Conservation (phyloP, 2,888 invertebrate genomes). For the Aproaerema taeniolella region DNA sequence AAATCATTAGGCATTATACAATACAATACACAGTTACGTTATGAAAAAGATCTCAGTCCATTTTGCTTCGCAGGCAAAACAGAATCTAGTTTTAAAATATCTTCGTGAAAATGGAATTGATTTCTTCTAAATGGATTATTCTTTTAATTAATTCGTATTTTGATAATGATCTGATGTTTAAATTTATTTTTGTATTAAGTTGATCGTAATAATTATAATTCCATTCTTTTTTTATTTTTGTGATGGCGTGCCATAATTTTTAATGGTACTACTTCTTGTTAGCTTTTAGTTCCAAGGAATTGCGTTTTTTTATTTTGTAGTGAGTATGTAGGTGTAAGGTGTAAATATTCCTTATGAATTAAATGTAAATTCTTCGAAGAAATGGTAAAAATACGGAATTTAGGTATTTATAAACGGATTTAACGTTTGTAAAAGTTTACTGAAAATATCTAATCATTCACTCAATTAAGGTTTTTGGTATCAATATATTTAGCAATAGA, state of each 20-base stretch:
- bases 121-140: conserved; percentile 5
- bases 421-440: too few species aligned
- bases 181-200: background rate
- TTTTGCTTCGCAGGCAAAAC: too few species aligned
- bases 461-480: too few species aligned
- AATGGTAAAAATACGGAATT: conserved; percentile 22
- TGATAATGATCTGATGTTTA: conserved; percentile 35
- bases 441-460: too few species aligned
- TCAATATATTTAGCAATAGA: too few species aligned
- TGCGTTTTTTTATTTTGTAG: conserved; percentile 32
- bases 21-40: too few species aligned
- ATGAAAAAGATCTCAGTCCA: too few species aligned
- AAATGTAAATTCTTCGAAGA: conserved; percentile 60
- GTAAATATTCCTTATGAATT: conserved; percentile 67
- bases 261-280: conserved; percentile 28
- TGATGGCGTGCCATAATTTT: conserved; percentile 32
- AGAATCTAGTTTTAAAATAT: too few species aligned
- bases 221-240: conserved; percentile 16
- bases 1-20: too few species aligned
- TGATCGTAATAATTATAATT: conserved; percentile 5
- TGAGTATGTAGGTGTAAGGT: conserved; percentile 33
- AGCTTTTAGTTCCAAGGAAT: conserved; percentile 38
- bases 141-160: conserved; percentile 4
- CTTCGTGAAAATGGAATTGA: conserved; percentile 13
- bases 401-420: too few species aligned